A percentile compares a stretch with the other conserved stretches of the same genome.
Evolutionary conservation across 2,113 vertebrate genomes (phyloP).

Genomic region (Cyanistes caeruleus): DNA sequence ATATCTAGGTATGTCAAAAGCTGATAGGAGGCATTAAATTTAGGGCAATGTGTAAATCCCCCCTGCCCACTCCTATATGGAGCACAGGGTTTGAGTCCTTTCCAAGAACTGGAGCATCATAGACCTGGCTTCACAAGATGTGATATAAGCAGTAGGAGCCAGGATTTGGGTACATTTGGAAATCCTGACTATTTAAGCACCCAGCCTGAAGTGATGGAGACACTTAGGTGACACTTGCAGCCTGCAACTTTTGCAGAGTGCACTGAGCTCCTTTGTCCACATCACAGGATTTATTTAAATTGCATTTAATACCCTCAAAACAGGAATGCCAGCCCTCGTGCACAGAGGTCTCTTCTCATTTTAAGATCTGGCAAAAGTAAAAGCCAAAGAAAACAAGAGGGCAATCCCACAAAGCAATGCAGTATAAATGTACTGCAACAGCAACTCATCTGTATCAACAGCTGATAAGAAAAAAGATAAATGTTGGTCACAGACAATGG

Average conservation of each 20-base stretch:
- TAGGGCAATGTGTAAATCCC: fast-evolving
- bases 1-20: neutral
- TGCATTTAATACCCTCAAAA: neutral
- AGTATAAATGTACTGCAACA: neutral
- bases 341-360: neutral
- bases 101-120: neutral
- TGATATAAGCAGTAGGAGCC: neutral
- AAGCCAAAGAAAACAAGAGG: neutral
- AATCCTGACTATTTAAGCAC: neutral
- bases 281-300: neutral
- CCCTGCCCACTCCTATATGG: neutral
- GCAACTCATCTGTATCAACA: neutral
- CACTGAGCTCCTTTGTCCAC: neutral
- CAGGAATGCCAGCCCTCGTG: neutral
- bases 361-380: neutral
- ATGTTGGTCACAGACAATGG: neutral
- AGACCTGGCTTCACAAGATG: neutral
- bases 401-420: neutral
- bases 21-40: neutral
- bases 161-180: neutral
- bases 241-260: neutral
- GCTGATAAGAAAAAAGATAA: neutral
- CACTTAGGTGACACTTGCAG: neutral
- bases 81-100: neutral
- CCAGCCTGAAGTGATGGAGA: neutral